Evolutionary conservation across 2,888 invertebrate genomes (phyloP).

Genomic region (Leptopilina syphax): DNA sequence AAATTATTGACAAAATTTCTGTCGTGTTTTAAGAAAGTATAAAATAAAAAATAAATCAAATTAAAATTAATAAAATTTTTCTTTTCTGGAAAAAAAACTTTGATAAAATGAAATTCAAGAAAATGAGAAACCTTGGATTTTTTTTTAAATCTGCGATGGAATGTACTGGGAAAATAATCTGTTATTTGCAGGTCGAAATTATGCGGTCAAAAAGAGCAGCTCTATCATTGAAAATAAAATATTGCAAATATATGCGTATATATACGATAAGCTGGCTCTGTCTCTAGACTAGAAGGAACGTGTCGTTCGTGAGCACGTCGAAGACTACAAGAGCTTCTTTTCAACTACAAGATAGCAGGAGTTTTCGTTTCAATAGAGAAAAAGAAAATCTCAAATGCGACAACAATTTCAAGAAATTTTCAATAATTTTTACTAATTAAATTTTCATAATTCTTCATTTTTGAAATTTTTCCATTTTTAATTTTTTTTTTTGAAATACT

Average conservation of each 20-base stretch:
- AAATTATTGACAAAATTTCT: too few relatives aligned
- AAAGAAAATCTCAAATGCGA: background rate
- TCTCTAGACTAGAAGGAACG: constrained; percentile 73
- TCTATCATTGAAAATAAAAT: constrained; percentile 7
- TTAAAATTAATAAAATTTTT: too few relatives aligned
- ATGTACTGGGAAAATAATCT: background rate
- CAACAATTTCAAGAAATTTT: background rate
- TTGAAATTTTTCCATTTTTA: too few relatives aligned
- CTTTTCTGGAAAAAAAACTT: too few relatives aligned
- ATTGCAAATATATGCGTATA: constrained; percentile 17
- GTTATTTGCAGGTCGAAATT: constrained; percentile 12
- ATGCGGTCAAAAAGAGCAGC: constrained; percentile 14
- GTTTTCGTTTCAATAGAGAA: background rate
- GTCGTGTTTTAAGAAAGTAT: too few relatives aligned
- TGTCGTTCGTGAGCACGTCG: constrained; percentile 57
- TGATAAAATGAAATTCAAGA: too few relatives aligned
- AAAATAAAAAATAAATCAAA: too few relatives aligned
- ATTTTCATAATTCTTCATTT: too few relatives aligned
- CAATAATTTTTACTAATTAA: too few relatives aligned
- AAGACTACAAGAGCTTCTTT: constrained; percentile 51
- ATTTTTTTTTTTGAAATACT: too few relatives aligned
- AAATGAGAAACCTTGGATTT: too few relatives aligned
- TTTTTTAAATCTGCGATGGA: background rate
- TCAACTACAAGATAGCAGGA: constrained; percentile 42
- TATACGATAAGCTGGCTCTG: constrained; percentile 43